Evolutionary conservation across 2,113 vertebrate species (phyloP).

Genomic region (Hyperoodon ampullatus): DNA sequence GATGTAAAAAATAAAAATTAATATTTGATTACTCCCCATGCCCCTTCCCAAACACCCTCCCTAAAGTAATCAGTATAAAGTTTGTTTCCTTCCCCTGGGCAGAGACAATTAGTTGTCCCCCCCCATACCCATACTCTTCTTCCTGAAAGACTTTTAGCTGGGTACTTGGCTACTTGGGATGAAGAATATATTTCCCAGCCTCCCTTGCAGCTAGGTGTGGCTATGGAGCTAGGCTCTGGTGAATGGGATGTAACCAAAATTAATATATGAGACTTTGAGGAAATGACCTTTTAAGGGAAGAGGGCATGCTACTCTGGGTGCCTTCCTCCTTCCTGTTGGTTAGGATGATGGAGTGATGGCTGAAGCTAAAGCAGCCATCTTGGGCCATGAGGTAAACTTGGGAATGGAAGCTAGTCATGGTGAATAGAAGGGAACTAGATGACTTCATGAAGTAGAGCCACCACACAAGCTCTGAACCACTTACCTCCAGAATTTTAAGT

Average conservation of each 20-base stretch:
- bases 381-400: neutral
- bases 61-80: neutral
- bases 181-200: neutral
- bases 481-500: neutral
- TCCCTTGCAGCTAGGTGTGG: neutral
- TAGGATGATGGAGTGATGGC: neutral
- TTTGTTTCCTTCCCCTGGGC: neutral
- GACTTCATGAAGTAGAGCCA: neutral
- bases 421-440: neutral
- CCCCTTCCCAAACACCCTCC: neutral
- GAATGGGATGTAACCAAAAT: neutral
- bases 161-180: neutral
- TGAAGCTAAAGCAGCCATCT: neutral
- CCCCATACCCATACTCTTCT: neutral
- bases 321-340: neutral
- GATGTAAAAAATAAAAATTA: neutral
- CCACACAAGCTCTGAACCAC: neutral
- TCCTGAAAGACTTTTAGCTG: neutral
- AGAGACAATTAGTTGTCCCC: neutral
- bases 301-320: neutral
- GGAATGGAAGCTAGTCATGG: neutral
- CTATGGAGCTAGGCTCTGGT: neutral
- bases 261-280: neutral
- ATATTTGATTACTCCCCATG: neutral
- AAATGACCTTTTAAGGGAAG: neutral